A percentile compares a stretch with the other conserved stretches of the same genome.
Conservation (phyloP, 1,140 invertebrate species). For the Parasteatoda tepidariorum region DNA sequence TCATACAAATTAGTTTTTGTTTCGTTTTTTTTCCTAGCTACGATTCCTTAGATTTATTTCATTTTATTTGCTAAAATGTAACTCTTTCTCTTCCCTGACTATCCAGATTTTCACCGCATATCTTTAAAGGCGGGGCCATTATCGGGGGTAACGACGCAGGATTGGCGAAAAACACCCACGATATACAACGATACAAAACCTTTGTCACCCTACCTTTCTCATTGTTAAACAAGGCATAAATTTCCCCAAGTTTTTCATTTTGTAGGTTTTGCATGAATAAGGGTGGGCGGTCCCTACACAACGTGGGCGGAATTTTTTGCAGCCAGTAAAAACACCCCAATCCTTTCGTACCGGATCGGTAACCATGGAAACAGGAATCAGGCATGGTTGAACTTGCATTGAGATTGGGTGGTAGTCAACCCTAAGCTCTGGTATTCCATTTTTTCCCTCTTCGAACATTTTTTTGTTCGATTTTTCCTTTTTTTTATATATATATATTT, state of each 20-base stretch:
- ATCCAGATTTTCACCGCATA: background rate
- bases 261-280: background rate
- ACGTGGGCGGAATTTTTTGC: slow-evolving; percentile 46
- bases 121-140: background rate
- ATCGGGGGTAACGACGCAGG: background rate
- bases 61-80: too few relatives aligned
- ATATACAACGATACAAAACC: background rate
- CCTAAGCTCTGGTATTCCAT: background rate
- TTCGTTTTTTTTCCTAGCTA: too few relatives aligned
- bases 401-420: background rate
- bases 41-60: too few relatives aligned
- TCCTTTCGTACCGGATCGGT: slow-evolving; percentile 35
- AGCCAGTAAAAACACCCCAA: slow-evolving; percentile 46
- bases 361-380: background rate
- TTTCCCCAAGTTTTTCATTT: background rate
- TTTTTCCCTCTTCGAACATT: background rate
- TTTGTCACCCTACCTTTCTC: background rate
- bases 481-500: background rate
- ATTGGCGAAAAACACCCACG: background rate
- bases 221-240: background rate
- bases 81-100: too few relatives aligned
- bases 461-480: too few relatives aligned
- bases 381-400: background rate
- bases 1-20: too few relatives aligned
- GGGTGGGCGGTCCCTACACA: slow-evolving; percentile 14